Base-by-base conservation (phyloP, 2,797 vertebrate genomes). In the Lacerta viridis region DNA sequence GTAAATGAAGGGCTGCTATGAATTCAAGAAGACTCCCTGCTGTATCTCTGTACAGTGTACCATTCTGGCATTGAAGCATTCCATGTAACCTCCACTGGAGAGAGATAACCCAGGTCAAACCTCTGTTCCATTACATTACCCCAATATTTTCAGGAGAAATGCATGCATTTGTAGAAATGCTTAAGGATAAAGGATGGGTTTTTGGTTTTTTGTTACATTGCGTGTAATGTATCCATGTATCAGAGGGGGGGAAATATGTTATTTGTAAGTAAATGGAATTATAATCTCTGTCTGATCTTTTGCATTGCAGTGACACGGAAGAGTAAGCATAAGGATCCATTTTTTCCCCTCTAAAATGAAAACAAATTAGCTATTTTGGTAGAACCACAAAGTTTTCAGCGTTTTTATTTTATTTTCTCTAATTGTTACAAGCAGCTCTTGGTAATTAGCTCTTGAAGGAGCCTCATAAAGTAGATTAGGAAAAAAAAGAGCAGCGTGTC, bases 371-470 rank as follows among this genome's bases (percentile, higher is more conserved):
- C 72, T 80, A 80, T 64, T 84, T 80, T 75, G 29, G 74, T 74
- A 17, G 46, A 93, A 90, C 76, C 41, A 29, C 86, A 89, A 74
- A 82, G 29, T 84, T 39, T 1, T 76, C 5, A 43, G 36, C 41
- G 20, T 76, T 41, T 71, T 33, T 23, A 80, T 83, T 87, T 79
- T 72, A 0, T 61, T 59, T 69, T 69, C 59, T 91, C 50, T 87
- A 72, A 82, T 89, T 87, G 87, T 87, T 91, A 86, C 91, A 93
- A 92, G 84, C 8, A 15, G 64, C 43, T 85, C 76, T 93, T 79
- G 23, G 75, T 92, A 94, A 94, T 93, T 93, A 93, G 90, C 90
- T 91, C 80, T 92, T 77, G 79, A 83, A 93, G 88, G 87, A n/a
- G n/a, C 91, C 43, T 41, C 84, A 20, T 20, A 5, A 87, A 91